phyloP scores from a whole-genome alignment of 2,113 vertebrate species.

The Oreotrochilus melanogaster region DNA sequence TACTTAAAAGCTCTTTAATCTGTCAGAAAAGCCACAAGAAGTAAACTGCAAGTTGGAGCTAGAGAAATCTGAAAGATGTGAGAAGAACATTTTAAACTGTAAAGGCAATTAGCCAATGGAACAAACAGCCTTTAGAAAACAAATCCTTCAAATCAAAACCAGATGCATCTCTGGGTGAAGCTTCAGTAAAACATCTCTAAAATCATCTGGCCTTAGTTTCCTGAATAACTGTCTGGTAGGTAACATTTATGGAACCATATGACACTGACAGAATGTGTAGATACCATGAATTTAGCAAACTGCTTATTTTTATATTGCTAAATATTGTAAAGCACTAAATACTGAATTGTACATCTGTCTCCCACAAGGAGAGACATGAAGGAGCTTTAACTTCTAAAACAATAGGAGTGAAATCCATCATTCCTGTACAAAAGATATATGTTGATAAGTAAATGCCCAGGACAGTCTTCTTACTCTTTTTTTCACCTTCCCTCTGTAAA shows the following conservation, averaged over 20 bases:
- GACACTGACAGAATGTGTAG: background rate
- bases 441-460: background rate
- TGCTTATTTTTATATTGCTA: background rate
- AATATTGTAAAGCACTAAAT: background rate
- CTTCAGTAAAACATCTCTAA: background rate
- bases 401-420: background rate
- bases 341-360: background rate
- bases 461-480: background rate
- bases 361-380: background rate
- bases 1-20: conserved; percentile 52
- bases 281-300: background rate
- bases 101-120: background rate
- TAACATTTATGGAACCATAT: background rate
- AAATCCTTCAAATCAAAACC: background rate
- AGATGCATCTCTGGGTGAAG: background rate
- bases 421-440: background rate
- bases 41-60: conserved; percentile 6
- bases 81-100: background rate
- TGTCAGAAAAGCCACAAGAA: conserved; percentile 11
- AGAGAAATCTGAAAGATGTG: background rate
- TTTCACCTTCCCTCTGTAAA: background rate
- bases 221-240: background rate
- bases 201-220: background rate
- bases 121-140: background rate
- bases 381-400: background rate